Conservation (phyloP, 2,113 vertebrate genomes). For the Prionailurus bengalensis region DNA sequence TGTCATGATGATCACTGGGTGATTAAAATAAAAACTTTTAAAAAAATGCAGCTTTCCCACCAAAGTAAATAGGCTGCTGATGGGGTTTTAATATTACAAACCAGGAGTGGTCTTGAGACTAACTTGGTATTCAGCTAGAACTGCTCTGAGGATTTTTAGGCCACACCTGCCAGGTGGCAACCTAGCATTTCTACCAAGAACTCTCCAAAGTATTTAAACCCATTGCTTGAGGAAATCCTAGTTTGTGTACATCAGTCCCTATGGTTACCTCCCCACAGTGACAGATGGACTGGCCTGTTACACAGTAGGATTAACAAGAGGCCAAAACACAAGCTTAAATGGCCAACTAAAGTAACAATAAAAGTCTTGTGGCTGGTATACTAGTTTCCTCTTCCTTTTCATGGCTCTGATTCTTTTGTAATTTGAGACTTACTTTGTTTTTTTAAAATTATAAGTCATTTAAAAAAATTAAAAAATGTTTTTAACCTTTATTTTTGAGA, state of each 20-base stretch:
- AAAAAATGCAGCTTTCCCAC: background rate
- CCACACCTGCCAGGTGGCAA: background rate
- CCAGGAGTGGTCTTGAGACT: background rate
- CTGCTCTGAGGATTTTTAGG: background rate
- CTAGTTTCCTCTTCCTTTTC: background rate
- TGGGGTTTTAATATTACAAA: background rate
- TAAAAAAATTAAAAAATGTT: background rate
- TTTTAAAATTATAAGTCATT: background rate
- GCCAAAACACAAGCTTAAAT: background rate
- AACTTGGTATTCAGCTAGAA: background rate
- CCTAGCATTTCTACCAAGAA: background rate
- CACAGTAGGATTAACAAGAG: background rate
- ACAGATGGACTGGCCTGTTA: background rate
- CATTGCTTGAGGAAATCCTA: background rate
- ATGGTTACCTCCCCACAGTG: background rate
- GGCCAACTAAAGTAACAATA: background rate
- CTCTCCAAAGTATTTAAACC: background rate
- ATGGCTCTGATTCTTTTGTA: background rate
- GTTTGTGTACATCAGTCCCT: background rate
- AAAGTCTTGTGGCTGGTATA: background rate
- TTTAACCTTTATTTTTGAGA: too few relatives aligned
- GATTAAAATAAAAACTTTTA: background rate
- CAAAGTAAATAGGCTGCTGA: background rate
- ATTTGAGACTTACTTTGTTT: conserved; percentile 3
- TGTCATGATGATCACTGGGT: background rate